Evolutionary conservation across 64 coral and sea anemone species (phyloP), one percentile per base, ranked within the genome.

Genomic region (Montipora sp.): DNA sequence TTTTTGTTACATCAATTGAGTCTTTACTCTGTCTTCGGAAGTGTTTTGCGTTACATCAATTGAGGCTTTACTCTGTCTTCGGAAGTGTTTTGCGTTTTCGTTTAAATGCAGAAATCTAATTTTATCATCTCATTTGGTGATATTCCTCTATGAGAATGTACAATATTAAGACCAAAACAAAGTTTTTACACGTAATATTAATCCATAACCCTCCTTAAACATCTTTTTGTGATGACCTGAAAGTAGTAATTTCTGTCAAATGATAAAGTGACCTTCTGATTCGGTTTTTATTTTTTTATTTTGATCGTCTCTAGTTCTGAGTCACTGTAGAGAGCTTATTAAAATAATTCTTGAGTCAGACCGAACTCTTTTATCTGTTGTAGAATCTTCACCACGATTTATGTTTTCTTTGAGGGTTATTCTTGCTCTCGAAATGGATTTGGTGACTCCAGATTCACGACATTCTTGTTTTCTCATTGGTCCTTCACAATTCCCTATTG

Each of bases 391-490:
- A 70, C 59, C 19, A 5, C n/a, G 15, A 85, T 48, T 59, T 72
- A 21, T 85, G 63, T 70, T 72, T 63, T 85, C 13, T 15, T 59
- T 12, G 50, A 50, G 82, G 47, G 16, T 72, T 85, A 36, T 36
- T 59, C 71, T 85, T 85, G 61, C 10, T 43, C 47, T 70, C 7
- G 48, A 7, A 43, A 67, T 60, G 27, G 12, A 46, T 47, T 61
- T 47, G 7, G 81, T 84, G 45, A 85, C 82, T 50, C 7, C 44
- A 85, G 66, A 85, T 85, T 85, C 63, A 50, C 19, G 14, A 51
- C 82, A 85, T 85, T 49, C 45, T 8, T 85, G 21, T n/a, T 43
- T 71, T 85, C 19, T 72, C 16, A 85, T 85, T 85, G 82, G 82
- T 71, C 7, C 2, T 71, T 71, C 22, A 51, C 82, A 85, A 85